Percentiles rank a stretch among this genome's conserved stretches.
phyloP scores from a whole-genome alignment of 2,113 vertebrate genomes.

The Ramphastos sulfuratus region DNA sequence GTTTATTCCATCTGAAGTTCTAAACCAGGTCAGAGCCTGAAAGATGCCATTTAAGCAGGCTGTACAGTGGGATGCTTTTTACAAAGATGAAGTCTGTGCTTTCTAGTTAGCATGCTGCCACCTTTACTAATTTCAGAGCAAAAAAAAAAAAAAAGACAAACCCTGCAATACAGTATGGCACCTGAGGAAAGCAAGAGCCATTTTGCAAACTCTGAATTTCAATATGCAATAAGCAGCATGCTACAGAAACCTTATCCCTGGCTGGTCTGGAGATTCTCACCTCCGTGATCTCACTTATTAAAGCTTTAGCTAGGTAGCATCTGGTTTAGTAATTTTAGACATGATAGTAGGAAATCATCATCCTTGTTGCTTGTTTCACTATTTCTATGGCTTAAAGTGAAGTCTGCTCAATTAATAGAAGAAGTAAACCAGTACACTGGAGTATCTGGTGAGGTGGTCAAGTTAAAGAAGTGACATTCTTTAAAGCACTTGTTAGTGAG shows the following conservation, averaged over 20 bases:
- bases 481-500: not conserved
- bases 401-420: not conserved
- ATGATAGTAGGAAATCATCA: not conserved
- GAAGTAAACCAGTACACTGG: not conserved
- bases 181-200: not conserved
- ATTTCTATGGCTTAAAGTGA: not conserved
- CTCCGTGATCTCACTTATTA: not conserved
- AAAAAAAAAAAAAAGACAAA: not conserved
- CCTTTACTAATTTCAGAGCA: not conserved
- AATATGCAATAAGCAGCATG: rapidly evolving
- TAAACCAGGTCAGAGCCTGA: not conserved
- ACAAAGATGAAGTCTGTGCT: not conserved
- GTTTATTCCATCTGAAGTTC: not conserved
- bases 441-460: not conserved
- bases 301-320: not conserved
- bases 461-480: not conserved
- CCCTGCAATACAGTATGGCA: not conserved
- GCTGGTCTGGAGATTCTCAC: not conserved
- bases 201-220: not conserved
- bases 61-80: not conserved
- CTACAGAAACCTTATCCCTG: not conserved
- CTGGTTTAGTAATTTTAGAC: not conserved
- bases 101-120: not conserved
- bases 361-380: not conserved
- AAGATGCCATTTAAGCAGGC: not conserved